These are phyloP conservation scores for Corvus cornix DNA, from an alignment of 2,113 vertebrate species.

Conservation along the genomic window DNA sequence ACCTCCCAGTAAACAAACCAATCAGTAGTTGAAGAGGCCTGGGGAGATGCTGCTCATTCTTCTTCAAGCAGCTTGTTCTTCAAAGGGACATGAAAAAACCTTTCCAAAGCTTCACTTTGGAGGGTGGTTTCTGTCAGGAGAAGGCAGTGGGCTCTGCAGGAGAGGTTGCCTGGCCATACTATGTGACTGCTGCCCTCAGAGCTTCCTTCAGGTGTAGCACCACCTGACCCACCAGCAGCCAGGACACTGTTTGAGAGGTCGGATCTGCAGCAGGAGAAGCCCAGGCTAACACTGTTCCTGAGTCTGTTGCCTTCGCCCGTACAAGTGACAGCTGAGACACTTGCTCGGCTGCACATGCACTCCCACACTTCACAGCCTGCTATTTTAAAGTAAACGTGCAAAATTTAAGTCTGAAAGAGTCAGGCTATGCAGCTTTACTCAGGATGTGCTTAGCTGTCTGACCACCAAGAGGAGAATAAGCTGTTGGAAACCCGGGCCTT, in stretches of 20 bases:
- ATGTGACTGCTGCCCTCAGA: rapidly evolving
- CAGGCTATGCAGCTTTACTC: neutral
- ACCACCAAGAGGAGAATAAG: neutral
- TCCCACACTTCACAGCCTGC: neutral
- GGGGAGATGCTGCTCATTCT: neutral
- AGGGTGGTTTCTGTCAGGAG: neutral
- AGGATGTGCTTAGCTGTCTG: neutral
- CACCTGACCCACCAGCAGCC: rapidly evolving
- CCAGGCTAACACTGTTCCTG: neutral
- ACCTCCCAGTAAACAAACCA: neutral
- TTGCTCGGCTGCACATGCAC: neutral
- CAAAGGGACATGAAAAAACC: neutral
- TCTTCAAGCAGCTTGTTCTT: neutral
- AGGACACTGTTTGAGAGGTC: rapidly evolving
- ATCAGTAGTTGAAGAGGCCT: neutral
- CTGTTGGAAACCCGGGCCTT: neutral
- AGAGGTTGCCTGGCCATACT: neutral
- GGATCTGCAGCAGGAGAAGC: rapidly evolving
- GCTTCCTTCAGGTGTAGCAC: neutral
- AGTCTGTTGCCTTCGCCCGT: neutral
- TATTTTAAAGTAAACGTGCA: neutral
- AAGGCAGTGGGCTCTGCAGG: neutral
- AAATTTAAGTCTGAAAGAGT: neutral
- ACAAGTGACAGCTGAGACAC: neutral
- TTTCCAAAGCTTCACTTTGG: neutral